Base-by-base conservation (phyloP, 2,888 invertebrate species). In the Alcis repandata region DNA sequence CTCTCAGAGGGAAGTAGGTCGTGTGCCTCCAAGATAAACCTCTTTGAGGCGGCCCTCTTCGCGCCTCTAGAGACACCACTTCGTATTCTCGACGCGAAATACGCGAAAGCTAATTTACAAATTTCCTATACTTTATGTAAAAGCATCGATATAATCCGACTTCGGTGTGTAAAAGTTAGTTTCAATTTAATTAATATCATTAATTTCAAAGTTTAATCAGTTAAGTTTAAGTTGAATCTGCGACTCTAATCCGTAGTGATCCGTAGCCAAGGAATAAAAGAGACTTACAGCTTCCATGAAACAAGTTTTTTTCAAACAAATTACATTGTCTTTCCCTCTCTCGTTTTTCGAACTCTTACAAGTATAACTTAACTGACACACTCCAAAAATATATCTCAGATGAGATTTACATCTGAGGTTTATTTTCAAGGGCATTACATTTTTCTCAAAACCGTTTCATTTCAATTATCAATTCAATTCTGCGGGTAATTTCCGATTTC, bases 1-100 rank as follows among this genome's bases (percentile, higher is more conserved):
- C 72, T 80, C 79, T 80, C 73, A 76, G 67, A 59, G 63, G 67
- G 72, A 87, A 87, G 81, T 85, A 85, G 86, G 82, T 76, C 84
- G 75, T 75, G 74, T 71, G 73, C 71, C 63, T 69, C 70, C 76
- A 68, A 81, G 80, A 83, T 82, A 82, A 82, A 79, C 76, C 77
- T 75, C 74, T 76, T 73, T 70, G 73, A 70, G 66, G 69, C 69
- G 68, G 58, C 60, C 61, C 61, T 64, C 65, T 54, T 65, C 67
- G 65, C 64, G 63, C 54, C 66, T 62, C 68, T 58, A 67, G 68
- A 60, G 59, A 52, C 64, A 64, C 53, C 58, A 54, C 54, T 45
- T 59, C 59, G 49, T 43, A 59, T 49, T 49, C 59, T 43, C 49
- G 22, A 49, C 54, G 54, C 43, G 43, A 54, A 49, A 33, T 41